These are phyloP conservation scores for Elgaria multicarinata DNA, from an alignment of 2,113 vertebrate species.

Conservation along the genomic window DNA sequence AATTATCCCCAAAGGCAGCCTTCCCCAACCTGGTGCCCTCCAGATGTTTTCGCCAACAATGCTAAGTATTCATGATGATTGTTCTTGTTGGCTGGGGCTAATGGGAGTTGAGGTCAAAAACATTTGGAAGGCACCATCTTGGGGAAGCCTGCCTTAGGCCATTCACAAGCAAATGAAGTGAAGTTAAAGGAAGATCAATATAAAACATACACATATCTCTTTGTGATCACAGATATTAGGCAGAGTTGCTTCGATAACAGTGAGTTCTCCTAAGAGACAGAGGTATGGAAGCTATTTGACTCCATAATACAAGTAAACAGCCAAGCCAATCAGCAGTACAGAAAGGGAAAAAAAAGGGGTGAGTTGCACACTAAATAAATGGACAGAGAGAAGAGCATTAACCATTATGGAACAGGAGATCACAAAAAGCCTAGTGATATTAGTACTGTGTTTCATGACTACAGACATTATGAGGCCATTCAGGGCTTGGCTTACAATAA, in stretches of 20 bases:
- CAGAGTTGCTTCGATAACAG: background rate
- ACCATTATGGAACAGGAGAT: slow-evolving; percentile 95
- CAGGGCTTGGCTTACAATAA: slow-evolving; percentile 87
- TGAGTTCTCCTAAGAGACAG: accelerated
- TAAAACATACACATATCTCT: background rate
- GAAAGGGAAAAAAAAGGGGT: slow-evolving; percentile 86
- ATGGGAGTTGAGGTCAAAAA: too few relatives aligned
- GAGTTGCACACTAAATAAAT: slow-evolving; percentile 86
- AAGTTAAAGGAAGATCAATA: background rate
- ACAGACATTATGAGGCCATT: slow-evolving; percentile 94
- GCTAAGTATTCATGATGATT: too few relatives aligned
- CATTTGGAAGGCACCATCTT: too few relatives aligned
- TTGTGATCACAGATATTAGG: background rate
- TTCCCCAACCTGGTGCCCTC: too few relatives aligned
- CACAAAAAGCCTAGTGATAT: slow-evolving; percentile 92
- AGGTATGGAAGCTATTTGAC: slow-evolving; percentile 44
- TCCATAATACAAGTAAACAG: slow-evolving; percentile 90
- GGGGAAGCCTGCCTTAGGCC: too few relatives aligned
- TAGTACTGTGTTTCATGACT: slow-evolving; percentile 94
- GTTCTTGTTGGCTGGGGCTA: too few relatives aligned
- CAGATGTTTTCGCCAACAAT: too few relatives aligned
- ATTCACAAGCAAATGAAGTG: background rate
- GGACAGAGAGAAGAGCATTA: slow-evolving; percentile 86
- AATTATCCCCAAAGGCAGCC: too few relatives aligned
- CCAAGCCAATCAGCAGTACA: slow-evolving; percentile 80